Base-by-base conservation (phyloP, 2,888 invertebrate species). In the Nomada goodeniana region DNA sequence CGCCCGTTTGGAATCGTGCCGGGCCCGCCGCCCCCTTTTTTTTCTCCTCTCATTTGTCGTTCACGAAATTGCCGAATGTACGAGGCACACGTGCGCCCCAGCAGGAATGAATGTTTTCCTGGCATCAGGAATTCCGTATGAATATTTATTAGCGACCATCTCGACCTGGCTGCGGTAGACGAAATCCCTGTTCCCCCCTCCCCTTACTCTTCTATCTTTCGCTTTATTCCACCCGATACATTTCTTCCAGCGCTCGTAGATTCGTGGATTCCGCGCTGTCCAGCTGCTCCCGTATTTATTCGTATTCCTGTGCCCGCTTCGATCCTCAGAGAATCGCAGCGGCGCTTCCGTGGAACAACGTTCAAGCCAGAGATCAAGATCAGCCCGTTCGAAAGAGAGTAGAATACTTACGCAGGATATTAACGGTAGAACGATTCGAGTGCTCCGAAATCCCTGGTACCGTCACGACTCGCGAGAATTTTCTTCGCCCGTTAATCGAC, bases 131-230 rank as follows among this genome's bases (percentile, higher is more conserved):
- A 89, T 90, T 83, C 80, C 73, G 80, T 84, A 90, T 90, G 89
- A 89, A 90, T 90, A 90, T 90, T 89, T 89, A 89, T 89, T 80
- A 84, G 82, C 80, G 86, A 78, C 80, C 86, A 89, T 83, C 85
- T 88, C 85, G 82, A 85, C 80, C 83, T 89, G 82, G 81, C 79
- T 67, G 88, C 83, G 74, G 77, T 82, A 71, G 82, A 82, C 78
- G 88, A 82, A 86, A 87, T 84, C 78, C 78, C 80, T 55, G 42
- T 23, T 60, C 59, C 64, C 3, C 61, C 42, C 23, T 1, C 23
- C 50, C 36, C n/a, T 50, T 9, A n/a, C 15, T 47, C n/a, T 44
- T 63, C 64, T 44, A 53, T 64, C 29, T 60, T 52, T 42, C 23
- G 47, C 57, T 42, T 50, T 53, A 55, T 20, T 36, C 52, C 44